phyloP scores from a whole-genome alignment of 2,113 vertebrate species.

The Pithys albifrons region DNA sequence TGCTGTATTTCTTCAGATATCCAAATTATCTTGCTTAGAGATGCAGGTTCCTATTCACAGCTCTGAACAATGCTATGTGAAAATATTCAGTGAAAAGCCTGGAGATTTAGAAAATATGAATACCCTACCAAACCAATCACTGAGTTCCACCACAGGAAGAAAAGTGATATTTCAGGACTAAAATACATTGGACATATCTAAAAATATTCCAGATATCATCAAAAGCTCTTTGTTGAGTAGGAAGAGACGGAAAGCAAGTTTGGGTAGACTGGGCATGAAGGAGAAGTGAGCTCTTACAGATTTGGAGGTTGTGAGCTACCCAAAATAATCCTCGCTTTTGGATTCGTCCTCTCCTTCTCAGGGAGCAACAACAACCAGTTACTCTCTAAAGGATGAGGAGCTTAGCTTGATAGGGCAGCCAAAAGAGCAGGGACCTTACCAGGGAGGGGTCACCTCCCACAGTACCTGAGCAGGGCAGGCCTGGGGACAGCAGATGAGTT shows the following conservation, averaged over 20 bases:
- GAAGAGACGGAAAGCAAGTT: not conserved
- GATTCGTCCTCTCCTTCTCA: not conserved
- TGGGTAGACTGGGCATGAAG: not conserved
- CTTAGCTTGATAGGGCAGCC: not conserved
- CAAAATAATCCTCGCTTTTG: not conserved
- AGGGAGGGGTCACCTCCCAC: not conserved
- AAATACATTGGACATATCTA: not conserved
- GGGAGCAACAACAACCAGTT: not conserved
- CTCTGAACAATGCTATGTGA: not conserved
- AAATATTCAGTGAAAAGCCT: not conserved
- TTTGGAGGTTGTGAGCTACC: not conserved
- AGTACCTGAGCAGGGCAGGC: not conserved
- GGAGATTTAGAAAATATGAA: not conserved
- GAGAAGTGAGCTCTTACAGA: rapidly evolving
- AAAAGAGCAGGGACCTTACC: no score
- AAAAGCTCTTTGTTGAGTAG: not conserved
- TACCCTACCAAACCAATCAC: not conserved
- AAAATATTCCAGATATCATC: not conserved
- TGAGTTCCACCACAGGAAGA: not conserved
- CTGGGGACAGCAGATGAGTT: not conserved
- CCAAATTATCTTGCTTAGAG: not conserved
- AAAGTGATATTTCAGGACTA: not conserved
- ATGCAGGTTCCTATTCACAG: not conserved
- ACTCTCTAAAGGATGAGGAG: not conserved
- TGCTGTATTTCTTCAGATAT: not conserved